Conservation (phyloP, 53 echinoderm and acorn worm genomes). For the Glandiceps talaboti region DNA sequence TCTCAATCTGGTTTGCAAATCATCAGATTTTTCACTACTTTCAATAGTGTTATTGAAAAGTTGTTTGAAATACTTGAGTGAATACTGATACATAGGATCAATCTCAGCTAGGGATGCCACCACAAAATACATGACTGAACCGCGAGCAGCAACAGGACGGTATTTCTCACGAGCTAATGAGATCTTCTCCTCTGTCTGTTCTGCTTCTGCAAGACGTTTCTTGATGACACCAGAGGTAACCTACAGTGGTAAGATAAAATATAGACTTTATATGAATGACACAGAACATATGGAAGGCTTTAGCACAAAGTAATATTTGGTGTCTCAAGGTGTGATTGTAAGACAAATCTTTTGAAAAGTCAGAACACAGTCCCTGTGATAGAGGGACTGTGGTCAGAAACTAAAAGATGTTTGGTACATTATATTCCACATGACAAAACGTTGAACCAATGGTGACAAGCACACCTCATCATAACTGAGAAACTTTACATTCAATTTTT, state of each 20-base stretch:
- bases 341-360: no score
- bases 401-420: no score
- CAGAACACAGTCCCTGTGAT: no score
- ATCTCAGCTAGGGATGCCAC: slow-evolving; percentile 95
- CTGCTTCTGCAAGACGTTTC: slow-evolving; percentile 83
- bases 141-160: slow-evolving; percentile 73
- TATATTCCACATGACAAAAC: no score
- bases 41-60: slow-evolving; percentile 95
- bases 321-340: no score
- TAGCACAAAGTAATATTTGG: no score
- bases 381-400: no score
- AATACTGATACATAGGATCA: slow-evolving; percentile 98
- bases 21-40: slow-evolving; percentile 85
- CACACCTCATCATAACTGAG: no score
- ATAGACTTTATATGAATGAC: no score
- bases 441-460: no score
- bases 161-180: slow-evolving; percentile 91
- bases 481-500: no score
- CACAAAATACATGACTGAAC: slow-evolving; percentile 97
- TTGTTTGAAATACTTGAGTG: slow-evolving; percentile 99
- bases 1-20: slow-evolving; percentile 58
- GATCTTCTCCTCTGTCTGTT: slow-evolving; percentile 93
- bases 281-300: no score
- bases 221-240: slow-evolving; percentile 96
- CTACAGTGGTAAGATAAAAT: slow-evolving; percentile 7